phyloP scores from a whole-genome alignment of 1,140 invertebrate genomes.

The Aphis craccivora region DNA sequence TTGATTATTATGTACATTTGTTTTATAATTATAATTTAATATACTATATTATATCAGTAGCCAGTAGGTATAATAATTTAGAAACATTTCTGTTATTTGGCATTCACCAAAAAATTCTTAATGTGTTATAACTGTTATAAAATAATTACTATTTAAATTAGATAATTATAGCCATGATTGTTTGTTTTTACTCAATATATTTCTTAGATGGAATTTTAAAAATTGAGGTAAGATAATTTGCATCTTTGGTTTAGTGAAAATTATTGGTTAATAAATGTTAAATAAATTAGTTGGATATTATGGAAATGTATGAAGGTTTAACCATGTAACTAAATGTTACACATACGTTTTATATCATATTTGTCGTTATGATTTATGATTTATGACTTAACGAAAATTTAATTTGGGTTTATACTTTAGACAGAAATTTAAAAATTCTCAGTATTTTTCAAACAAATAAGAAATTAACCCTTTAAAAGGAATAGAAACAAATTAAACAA shows the following conservation, averaged over 20 bases:
- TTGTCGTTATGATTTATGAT: background rate
- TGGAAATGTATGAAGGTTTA: background rate
- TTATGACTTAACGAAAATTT: background rate
- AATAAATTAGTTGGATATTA: background rate
- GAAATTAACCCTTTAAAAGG: too few species aligned
- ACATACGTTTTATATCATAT: background rate
- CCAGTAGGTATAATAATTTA: background rate
- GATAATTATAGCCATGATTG: background rate
- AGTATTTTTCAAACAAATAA: too few species aligned
- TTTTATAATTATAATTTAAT: background rate
- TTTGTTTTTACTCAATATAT: background rate
- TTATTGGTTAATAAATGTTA: background rate
- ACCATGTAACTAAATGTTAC: background rate
- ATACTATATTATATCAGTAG: background rate
- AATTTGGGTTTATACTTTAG: too few species aligned
- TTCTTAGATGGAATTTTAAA: conserved; percentile 17
- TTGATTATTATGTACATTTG: background rate
- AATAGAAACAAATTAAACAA: too few species aligned
- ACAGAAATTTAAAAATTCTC: too few species aligned
- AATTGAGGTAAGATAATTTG: conserved; percentile 39
- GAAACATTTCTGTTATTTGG: conserved; percentile 27
- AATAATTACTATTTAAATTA: background rate
- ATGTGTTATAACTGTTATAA: background rate
- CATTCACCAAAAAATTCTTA: background rate
- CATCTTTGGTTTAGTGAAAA: background rate